These are phyloP conservation scores for Setophaga petechia DNA, from an alignment of 2,113 vertebrate species.

Conservation along the genomic window DNA sequence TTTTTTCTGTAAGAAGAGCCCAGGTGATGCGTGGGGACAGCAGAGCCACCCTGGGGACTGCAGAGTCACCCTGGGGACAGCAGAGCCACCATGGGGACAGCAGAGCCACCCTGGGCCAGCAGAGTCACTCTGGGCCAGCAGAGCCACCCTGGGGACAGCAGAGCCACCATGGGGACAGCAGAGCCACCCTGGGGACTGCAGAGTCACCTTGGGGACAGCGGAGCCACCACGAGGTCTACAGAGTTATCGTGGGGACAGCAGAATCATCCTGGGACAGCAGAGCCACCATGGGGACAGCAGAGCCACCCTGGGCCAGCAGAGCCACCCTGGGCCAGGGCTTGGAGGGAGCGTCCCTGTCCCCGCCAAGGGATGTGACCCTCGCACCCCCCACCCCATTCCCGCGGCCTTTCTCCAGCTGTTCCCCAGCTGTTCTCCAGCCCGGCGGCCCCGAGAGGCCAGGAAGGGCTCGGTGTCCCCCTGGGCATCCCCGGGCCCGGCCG, in stretches of 20 bases:
- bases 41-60: background rate
- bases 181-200: too few relatives aligned
- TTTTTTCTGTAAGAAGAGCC: background rate
- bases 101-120: too few relatives aligned
- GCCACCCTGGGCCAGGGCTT: background rate
- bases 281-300: background rate
- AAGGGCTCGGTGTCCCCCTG: rapidly evolving
- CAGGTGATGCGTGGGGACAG: background rate
- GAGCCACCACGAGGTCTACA: too few relatives aligned
- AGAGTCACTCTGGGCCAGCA: too few relatives aligned
- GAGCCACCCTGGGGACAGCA: too few relatives aligned
- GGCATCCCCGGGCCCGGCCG: background rate
- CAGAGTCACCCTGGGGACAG: too few relatives aligned
- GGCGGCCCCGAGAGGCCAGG: background rate
- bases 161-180: too few relatives aligned
- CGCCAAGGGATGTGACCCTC: rapidly evolving
- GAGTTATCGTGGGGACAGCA: background rate
- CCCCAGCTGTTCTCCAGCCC: background rate
- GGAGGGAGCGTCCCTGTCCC: background rate
- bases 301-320: too few relatives aligned
- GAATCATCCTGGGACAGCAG: too few relatives aligned
- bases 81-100: background rate
- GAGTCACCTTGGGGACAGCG: too few relatives aligned
- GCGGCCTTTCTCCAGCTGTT: background rate
- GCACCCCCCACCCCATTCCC: background rate